phyloP scores from a whole-genome alignment of 2,113 vertebrate genomes.

The Cololabis saira region DNA sequence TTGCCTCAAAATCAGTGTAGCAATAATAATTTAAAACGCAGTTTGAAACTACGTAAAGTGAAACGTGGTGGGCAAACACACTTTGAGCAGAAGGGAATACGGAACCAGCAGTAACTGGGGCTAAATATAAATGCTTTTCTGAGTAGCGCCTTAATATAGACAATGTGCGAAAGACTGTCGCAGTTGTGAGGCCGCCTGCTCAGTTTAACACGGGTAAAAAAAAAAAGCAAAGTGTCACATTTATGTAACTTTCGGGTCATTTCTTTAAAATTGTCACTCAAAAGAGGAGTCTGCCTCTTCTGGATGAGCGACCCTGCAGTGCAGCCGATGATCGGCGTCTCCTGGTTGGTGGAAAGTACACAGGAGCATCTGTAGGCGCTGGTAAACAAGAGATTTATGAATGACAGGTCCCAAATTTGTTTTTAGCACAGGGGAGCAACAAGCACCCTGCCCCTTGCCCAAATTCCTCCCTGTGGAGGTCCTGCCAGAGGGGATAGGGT shows the following conservation, averaged over 20 bases:
- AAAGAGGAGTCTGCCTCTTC: constrained; percentile 20
- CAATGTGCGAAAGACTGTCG: constrained; percentile 79
- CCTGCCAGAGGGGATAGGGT: constrained; percentile 68
- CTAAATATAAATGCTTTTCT: constrained; percentile 82
- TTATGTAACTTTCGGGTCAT: constrained; percentile 66
- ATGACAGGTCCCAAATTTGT: constrained; percentile 75
- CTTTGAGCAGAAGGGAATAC: constrained; percentile 58
- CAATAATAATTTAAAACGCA: constrained; percentile 26
- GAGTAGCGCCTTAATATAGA: constrained; percentile 79
- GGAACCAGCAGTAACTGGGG: constrained; percentile 75
- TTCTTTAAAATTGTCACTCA: constrained; percentile 42
- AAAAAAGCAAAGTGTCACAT: constrained; percentile 70
- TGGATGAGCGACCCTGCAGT: constrained; percentile 8
- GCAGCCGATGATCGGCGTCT: not conserved
- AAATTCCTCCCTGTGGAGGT: constrained; percentile 70
- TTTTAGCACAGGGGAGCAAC: constrained; percentile 76
- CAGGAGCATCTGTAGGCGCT: constrained; percentile 48
- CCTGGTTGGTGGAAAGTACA: constrained; percentile 46
- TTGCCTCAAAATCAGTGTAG: constrained; percentile 10
- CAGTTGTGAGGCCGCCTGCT: constrained; percentile 73
- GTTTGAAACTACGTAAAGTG: constrained; percentile 32
- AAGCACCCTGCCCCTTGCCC: constrained; percentile 69
- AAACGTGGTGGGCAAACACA: constrained; percentile 66
- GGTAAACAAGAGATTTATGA: constrained; percentile 81
- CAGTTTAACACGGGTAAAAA: constrained; percentile 78